Percentiles rank a stretch among this genome's conserved stretches.
Conservation (phyloP, 2,113 vertebrate genomes). For the Rhabdomys dilectus region DNA sequence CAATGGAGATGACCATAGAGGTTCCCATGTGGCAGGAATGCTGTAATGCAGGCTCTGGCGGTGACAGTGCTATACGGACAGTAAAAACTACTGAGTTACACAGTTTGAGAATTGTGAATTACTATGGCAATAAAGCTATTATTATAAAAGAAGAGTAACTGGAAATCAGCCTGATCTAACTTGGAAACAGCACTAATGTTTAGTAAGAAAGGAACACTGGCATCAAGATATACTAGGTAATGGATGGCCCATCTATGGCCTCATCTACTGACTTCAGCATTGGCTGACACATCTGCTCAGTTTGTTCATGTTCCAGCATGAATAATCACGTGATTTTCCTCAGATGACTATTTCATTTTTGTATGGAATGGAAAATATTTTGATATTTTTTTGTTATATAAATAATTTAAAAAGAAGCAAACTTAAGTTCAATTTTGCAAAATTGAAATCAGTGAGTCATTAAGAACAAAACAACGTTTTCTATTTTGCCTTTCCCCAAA, state of each 20-base stretch:
- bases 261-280: background rate
- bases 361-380: background rate
- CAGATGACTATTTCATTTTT: background rate
- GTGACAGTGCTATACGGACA: background rate
- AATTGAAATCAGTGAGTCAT: background rate
- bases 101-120: background rate
- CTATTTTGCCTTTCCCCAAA: fast-evolving
- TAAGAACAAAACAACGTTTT: background rate
- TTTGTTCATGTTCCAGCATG: background rate
- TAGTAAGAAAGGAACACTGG: background rate
- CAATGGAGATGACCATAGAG: background rate
- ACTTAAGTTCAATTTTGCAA: background rate
- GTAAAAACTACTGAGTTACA: background rate
- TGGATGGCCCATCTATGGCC: background rate
- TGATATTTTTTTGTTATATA: conserved; percentile 12
- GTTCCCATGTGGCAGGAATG: background rate
- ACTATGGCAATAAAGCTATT: background rate
- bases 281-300: background rate
- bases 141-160: background rate
- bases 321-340: background rate
- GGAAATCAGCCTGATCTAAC: background rate
- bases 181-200: conserved; percentile 12
- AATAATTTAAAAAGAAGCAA: conserved; percentile 36
- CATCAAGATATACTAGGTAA: background rate
- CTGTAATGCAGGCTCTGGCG: background rate